Conservation (phyloP, 2,797 vertebrate species). For the Ctenosaura bakeri region DNA sequence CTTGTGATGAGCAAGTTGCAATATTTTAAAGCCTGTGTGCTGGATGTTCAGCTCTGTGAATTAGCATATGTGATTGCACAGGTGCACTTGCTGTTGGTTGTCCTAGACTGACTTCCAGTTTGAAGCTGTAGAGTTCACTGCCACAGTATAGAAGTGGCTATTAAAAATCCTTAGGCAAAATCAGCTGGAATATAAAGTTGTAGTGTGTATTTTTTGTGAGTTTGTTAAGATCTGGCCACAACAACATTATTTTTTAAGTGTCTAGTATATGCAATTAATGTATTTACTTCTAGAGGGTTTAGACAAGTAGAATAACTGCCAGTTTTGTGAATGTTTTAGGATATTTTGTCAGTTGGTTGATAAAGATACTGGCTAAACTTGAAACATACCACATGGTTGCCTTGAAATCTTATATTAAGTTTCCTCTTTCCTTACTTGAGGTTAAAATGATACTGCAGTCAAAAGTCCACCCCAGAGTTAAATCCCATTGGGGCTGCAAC, state of each 20-base stretch:
- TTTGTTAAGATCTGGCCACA: constrained; percentile 38
- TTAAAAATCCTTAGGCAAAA: constrained; percentile 70
- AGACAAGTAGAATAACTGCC: constrained; percentile 51
- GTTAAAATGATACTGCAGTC: background rate
- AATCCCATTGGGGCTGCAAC: background rate
- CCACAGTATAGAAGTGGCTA: constrained; percentile 74
- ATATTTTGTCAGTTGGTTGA: constrained; percentile 46
- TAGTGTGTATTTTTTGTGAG: constrained; percentile 55
- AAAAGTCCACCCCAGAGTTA: constrained; percentile 1
- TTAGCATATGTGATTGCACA: constrained; percentile 78
- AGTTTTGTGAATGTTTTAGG: constrained; percentile 45
- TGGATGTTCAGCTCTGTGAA: constrained; percentile 70
- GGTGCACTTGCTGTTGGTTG: constrained; percentile 82
- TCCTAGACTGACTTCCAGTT: constrained; percentile 80
- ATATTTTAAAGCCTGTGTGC: constrained; percentile 54
- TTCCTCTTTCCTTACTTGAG: background rate
- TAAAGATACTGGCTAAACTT: constrained; percentile 50
- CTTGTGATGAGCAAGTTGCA: constrained; percentile 34
- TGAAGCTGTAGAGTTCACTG: constrained; percentile 78
- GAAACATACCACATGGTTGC: constrained; percentile 44
- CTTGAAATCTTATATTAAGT: constrained; percentile 52
- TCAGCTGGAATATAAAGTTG: constrained; percentile 53
- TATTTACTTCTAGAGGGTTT: constrained; percentile 44
- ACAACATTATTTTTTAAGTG: background rate
- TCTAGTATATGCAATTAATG: constrained; percentile 9